Base-by-base conservation (phyloP, 2,113 vertebrate species). In the Poecile atricapillus region DNA sequence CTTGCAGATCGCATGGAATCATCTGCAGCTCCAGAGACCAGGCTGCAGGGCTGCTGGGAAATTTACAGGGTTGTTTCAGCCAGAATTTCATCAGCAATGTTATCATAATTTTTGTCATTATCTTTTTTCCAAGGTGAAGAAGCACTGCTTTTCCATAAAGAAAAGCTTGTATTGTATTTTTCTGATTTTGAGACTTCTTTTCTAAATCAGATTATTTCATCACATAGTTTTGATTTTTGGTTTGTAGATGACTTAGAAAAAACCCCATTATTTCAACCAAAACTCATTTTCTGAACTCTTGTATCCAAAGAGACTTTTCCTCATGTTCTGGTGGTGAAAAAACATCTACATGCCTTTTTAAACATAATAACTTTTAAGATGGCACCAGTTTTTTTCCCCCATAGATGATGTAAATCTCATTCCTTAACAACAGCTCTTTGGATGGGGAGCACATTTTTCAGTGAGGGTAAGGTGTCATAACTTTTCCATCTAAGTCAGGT, bases 301-400 rank as follows among this genome's bases (percentile, higher is more conserved):
- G 20, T 14, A 69, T 22, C 19, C 28, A 37, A 64, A 82, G 21
- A 43, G 7, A n/a, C 69, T 65, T 93, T 85, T 64, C 27, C 10
- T 50, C 21, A 8, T 12, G 15, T 37, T 82, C 47, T 60, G 31
- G 20, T 70, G 37, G 16, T 52, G 13, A 4, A 24, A 56, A 55
- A 43, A 27, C 15, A 52, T 41, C 15, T 44, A 46, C 11, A n/a
- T 9, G 23, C 16, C 4, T 67, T 91, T 78, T n/a, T 33, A 69
- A 89, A 41, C 2, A 10, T 2, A 12, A 9, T 17, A 46, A 20
- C 25, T 95, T 88, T 74, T 86, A 83, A 46, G 62, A 39, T 49
- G 8, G 43, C 5, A 3, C 3, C 0, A 1, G 0, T 7, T 15
- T 50, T 49, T 47, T 75, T 14, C 3, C 13, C 24, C 24, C 27